A percentile compares a stretch with the other conserved stretches of the same genome.
Conservation (phyloP, 2,888 invertebrate species). For the Leistus spinibarbis region DNA sequence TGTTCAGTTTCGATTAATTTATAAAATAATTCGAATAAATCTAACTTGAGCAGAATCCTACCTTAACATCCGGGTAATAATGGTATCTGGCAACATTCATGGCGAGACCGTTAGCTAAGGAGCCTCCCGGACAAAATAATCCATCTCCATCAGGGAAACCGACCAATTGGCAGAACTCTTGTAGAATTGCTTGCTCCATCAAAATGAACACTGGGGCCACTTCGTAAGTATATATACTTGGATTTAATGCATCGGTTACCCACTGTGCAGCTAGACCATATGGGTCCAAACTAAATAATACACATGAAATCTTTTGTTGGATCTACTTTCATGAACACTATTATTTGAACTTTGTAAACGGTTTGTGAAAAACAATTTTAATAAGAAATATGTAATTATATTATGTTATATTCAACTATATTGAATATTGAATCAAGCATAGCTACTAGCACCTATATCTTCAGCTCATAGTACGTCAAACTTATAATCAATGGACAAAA, state of each 20-base stretch:
- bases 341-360: background rate
- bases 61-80: conserved; percentile 58
- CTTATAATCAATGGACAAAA: no score
- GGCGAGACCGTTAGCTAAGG: conserved; percentile 63
- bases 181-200: conserved; percentile 59
- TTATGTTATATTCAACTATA: no score
- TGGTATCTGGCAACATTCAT: conserved; percentile 62
- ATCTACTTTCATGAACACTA: no score
- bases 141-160: conserved; percentile 58
- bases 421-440: no score
- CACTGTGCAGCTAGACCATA: conserved; percentile 62
- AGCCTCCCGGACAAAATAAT: conserved; percentile 65
- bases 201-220: conserved; percentile 63
- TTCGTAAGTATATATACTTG: conserved; percentile 64
- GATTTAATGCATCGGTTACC: conserved; percentile 60
- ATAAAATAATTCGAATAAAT: no score
- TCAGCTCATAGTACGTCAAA: no score
- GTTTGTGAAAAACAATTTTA: background rate
- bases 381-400: no score
- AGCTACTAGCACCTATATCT: no score
- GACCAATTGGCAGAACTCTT: conserved; percentile 59
- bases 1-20: no score
- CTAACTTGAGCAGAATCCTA: conserved; percentile 42
- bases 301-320: no score
- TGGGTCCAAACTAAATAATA: conserved; percentile 56